Conservation (phyloP, 2,113 vertebrate genomes). For the Chlorodrepanis virens region DNA sequence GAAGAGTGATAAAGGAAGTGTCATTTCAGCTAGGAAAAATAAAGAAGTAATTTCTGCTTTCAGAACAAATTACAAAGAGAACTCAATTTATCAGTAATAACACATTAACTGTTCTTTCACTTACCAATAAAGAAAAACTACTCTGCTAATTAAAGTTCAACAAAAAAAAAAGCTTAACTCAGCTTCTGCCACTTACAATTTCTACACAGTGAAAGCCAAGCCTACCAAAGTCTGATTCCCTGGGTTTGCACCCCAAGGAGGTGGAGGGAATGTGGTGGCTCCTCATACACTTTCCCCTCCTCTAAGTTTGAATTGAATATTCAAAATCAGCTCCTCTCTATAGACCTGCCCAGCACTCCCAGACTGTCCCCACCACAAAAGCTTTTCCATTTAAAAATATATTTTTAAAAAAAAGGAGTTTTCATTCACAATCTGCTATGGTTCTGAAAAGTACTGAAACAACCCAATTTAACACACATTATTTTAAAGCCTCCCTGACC, state of each 20-base stretch:
- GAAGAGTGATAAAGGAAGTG: neutral
- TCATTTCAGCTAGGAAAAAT: neutral
- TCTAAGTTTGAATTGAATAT: neutral
- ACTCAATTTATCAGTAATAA: conserved; percentile 23
- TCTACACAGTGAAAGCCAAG: neutral
- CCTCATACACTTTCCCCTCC: neutral
- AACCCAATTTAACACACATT: neutral
- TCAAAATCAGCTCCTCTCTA: neutral
- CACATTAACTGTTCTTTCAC: neutral
- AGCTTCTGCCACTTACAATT: neutral
- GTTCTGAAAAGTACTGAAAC: neutral
- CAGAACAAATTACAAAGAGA: conserved; percentile 7
- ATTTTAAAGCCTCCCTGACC: neutral
- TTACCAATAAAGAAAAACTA: neutral
- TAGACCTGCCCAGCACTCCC: neutral
- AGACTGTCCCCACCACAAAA: neutral
- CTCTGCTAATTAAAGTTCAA: conserved; percentile 15
- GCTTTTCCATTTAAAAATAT: neutral
- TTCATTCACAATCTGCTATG: neutral
- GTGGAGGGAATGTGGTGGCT: neutral
- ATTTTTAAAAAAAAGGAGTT: neutral
- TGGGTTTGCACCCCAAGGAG: neutral
- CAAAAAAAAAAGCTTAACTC: conserved; percentile 5
- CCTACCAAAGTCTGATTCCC: neutral
- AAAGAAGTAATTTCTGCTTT: conserved; percentile 5